Conservation (phyloP, 2,797 vertebrate species). For the Pelodytes ibericus region DNA sequence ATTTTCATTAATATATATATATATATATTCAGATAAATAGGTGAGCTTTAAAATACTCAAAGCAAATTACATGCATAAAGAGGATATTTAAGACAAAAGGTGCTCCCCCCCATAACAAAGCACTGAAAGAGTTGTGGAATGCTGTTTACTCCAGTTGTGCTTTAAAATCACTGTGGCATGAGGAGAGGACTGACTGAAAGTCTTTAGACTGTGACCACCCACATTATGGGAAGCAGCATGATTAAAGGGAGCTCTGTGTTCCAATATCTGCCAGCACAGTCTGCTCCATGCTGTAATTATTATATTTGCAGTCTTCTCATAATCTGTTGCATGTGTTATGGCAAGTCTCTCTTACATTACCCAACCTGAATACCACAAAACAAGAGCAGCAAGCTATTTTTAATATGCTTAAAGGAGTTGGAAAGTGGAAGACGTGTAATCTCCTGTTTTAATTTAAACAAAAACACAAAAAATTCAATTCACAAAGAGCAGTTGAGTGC, state of each 20-base stretch:
- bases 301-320: slow-evolving; percentile 69
- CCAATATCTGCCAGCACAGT: slow-evolving; percentile 65
- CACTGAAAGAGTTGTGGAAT: slow-evolving; percentile 60
- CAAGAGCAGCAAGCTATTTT: slow-evolving; percentile 62
- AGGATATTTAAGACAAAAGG: not conserved
- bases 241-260: slow-evolving; percentile 70
- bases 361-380: slow-evolving; percentile 66
- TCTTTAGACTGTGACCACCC: slow-evolving; percentile 71
- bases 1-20: not conserved
- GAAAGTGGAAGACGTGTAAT: slow-evolving; percentile 60
- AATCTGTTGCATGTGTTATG: slow-evolving; percentile 73
- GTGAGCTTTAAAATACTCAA: not conserved
- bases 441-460: slow-evolving; percentile 57
- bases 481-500: slow-evolving; percentile 32
- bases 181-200: slow-evolving; percentile 59
- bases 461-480: slow-evolving; percentile 58
- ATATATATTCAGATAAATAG: not conserved
- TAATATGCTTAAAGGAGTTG: slow-evolving; percentile 59
- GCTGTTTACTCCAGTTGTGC: slow-evolving; percentile 64
- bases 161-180: slow-evolving; percentile 59
- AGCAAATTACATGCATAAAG: not conserved
- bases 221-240: slow-evolving; percentile 67
- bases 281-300: slow-evolving; percentile 71
- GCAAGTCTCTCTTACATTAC: slow-evolving; percentile 61
- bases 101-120: slow-evolving; percentile 55